Evolutionary conservation across 2,797 vertebrate genomes (phyloP).

Genomic region (Pseudotriccus pelzelni): DNA sequence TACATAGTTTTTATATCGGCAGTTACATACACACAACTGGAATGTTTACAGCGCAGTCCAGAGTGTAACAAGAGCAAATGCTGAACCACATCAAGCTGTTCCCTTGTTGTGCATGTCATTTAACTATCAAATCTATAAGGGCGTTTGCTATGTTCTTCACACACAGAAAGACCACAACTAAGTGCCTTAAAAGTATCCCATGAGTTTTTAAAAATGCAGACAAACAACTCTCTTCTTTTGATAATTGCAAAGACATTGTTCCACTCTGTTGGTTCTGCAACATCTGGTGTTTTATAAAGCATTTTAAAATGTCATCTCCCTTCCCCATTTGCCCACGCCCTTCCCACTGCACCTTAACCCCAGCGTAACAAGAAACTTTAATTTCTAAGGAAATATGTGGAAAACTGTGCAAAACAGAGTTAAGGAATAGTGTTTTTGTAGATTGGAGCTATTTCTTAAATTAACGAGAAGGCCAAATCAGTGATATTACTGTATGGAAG

Average conservation of each 20-base stretch:
- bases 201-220: constrained; percentile 69
- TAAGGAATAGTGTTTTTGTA: neutral
- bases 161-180: constrained; percentile 72
- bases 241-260: constrained; percentile 69
- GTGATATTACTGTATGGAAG: neutral
- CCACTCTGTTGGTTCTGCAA: constrained; percentile 55
- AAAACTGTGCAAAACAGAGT: constrained; percentile 2
- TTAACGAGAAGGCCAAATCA: neutral
- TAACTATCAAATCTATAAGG: constrained; percentile 70
- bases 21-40: constrained; percentile 70
- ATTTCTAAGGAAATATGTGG: constrained; percentile 3
- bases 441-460: neutral
- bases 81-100: constrained; percentile 73
- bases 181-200: constrained; percentile 69
- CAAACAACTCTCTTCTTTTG: constrained; percentile 70
- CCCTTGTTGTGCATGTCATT: constrained; percentile 68
- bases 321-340: constrained; percentile 4
- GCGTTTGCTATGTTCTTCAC: constrained; percentile 61
- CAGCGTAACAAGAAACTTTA: constrained; percentile 12
- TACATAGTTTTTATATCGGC: constrained; percentile 69
- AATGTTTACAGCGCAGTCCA: constrained; percentile 76
- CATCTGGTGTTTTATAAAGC: constrained; percentile 70
- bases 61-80: constrained; percentile 69
- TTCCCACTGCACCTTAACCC: constrained; percentile 45
- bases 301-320: constrained; percentile 63